These are phyloP conservation scores for Torymus tubicola DNA, from an alignment of 2,888 invertebrate genomes.

Conservation along the genomic window DNA sequence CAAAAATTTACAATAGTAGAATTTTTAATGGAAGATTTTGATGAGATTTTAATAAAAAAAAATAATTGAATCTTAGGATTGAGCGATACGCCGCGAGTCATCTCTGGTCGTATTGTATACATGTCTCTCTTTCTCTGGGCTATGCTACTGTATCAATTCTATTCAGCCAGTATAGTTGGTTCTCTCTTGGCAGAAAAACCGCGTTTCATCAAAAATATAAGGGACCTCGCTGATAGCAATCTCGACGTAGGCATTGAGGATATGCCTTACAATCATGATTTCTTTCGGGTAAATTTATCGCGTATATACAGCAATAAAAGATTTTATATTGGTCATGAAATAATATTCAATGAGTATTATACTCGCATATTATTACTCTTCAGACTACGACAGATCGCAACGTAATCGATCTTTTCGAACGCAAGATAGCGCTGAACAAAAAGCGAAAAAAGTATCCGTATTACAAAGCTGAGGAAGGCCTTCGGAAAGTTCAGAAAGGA, in stretches of 20 bases:
- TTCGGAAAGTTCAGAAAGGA: constrained; percentile 80
- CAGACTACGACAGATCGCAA: constrained; percentile 82
- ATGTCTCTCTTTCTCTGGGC: constrained; percentile 70
- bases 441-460: constrained; percentile 63
- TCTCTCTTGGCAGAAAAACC: constrained; percentile 70
- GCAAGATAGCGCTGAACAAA: constrained; percentile 77
- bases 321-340: not conserved
- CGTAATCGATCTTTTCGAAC: constrained; percentile 79
- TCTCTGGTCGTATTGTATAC: constrained; percentile 74
- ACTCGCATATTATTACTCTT: not conserved
- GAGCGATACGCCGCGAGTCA: constrained; percentile 74
- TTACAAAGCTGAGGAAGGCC: constrained; percentile 78
- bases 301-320: not conserved
- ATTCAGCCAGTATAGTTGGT: constrained; percentile 73
- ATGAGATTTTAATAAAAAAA: too few relatives aligned
- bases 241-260: constrained; percentile 71
- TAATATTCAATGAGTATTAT: constrained; percentile 1
- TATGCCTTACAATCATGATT: constrained; percentile 70
- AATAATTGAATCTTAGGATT: constrained; percentile 72
- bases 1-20: too few relatives aligned
- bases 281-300: constrained; percentile 64
- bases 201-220: constrained; percentile 68
- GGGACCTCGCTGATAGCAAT: constrained; percentile 69
- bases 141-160: constrained; percentile 73
- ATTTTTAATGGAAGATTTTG: too few relatives aligned